A percentile compares a stretch with the other conserved stretches of the same genome.
Evolutionary conservation across 2,888 invertebrate species (phyloP).

Genomic region (Scaeva pyrastri): DNA sequence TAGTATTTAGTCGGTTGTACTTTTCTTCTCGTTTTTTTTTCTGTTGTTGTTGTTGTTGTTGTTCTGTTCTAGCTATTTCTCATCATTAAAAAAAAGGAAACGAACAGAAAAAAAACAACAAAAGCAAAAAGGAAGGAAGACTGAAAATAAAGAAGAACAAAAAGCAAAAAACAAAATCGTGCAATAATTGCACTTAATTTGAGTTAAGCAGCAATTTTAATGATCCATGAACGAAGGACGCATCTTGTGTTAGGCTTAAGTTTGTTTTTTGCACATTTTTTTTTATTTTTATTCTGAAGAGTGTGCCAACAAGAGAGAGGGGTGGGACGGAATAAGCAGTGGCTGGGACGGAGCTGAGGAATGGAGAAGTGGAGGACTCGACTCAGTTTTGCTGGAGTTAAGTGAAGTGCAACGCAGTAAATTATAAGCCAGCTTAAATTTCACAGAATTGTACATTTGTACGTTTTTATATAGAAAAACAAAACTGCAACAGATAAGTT

Average conservation of each 20-base stretch:
- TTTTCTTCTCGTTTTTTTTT: slow-evolving; percentile 33
- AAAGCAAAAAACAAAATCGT: slow-evolving; percentile 53
- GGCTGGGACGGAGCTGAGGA: no score
- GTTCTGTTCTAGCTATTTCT: slow-evolving; percentile 53
- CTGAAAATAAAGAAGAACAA: slow-evolving; percentile 6
- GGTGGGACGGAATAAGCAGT: not conserved
- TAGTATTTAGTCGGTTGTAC: slow-evolving; percentile 69
- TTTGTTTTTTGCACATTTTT: slow-evolving; percentile 45
- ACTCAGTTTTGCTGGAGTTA: slow-evolving; percentile 53
- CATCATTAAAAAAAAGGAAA: slow-evolving; percentile 59
- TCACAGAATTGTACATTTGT: slow-evolving; percentile 6
- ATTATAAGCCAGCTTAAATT: slow-evolving; percentile 66
- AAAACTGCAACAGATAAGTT: not conserved
- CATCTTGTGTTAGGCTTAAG: slow-evolving; percentile 68
- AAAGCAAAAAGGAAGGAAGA: slow-evolving; percentile 58
- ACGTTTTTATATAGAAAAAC: not conserved
- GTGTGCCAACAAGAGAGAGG: slow-evolving; percentile 8
- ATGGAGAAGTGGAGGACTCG: slow-evolving; percentile 24
- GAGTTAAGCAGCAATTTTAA: slow-evolving; percentile 76
- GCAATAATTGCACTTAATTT: slow-evolving; percentile 76
- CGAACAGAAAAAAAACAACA: slow-evolving; percentile 19
- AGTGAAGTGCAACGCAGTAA: slow-evolving; percentile 75
- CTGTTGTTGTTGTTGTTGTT: slow-evolving; percentile 21
- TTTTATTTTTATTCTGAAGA: not conserved
- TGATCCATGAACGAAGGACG: slow-evolving; percentile 76